These are phyloP conservation scores for Coracias cyanogaster DNA, from an alignment of 2,797 vertebrate species.

Conservation along the genomic window DNA sequence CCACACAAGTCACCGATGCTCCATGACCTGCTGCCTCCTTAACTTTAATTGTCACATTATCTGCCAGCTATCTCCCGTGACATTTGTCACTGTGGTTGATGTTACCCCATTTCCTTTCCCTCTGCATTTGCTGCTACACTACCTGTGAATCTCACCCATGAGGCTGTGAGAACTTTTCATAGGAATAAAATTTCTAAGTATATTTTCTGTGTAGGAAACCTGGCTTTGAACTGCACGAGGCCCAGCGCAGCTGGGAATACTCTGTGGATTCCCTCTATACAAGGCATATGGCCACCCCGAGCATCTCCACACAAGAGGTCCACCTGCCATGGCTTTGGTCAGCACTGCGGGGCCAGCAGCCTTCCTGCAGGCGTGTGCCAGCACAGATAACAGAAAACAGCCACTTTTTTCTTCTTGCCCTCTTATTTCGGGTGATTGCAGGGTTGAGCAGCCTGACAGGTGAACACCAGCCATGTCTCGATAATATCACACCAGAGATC, in stretches of 20 bases:
- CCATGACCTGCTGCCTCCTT: neutral
- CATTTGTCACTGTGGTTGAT: neutral
- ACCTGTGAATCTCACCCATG: neutral
- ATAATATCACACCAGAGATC: neutral
- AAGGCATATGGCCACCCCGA: neutral
- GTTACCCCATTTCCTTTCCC: neutral
- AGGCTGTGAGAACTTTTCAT: neutral
- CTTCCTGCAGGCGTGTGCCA: neutral
- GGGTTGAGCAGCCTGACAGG: conserved; percentile 7
- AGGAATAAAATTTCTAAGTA: neutral
- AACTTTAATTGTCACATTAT: accelerated
- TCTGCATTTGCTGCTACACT: neutral
- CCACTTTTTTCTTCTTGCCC: neutral
- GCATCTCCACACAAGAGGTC: neutral
- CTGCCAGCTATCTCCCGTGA: neutral
- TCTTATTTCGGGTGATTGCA: neutral
- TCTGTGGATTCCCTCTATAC: accelerated
- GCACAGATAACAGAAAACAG: neutral
- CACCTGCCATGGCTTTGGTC: accelerated
- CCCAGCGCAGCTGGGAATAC: neutral
- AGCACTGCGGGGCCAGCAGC: neutral
- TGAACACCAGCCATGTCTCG: neutral
- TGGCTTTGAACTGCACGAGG: neutral
- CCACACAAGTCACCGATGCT: neutral
- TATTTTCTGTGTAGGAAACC: neutral